Evolutionary conservation across 2,113 vertebrate species (phyloP).

Genomic region (Trachemys scripta): DNA sequence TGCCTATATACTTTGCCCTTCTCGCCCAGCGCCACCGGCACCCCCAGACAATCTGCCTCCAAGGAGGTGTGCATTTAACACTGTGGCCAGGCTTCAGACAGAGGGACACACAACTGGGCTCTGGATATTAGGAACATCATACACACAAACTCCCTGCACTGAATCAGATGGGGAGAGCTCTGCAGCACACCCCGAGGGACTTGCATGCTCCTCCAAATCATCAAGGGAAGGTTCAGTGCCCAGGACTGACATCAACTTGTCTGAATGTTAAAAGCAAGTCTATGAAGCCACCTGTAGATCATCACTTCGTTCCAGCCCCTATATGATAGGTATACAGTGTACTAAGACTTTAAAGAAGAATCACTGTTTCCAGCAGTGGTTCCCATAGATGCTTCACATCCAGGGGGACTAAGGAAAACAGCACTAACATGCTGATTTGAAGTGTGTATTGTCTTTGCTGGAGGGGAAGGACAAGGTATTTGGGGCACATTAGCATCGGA

Average conservation of each 20-base stretch:
- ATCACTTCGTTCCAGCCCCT: too few relatives aligned
- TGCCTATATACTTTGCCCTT: background rate
- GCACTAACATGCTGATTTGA: background rate
- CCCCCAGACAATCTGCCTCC: background rate
- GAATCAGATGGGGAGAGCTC: background rate
- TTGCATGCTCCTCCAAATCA: background rate
- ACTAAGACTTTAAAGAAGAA: background rate
- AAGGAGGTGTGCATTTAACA: accelerated
- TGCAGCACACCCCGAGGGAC: accelerated
- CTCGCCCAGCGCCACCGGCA: too few relatives aligned
- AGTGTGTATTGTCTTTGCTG: background rate
- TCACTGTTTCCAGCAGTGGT: too few relatives aligned
- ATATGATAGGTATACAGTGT: too few relatives aligned
- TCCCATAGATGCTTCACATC: too few relatives aligned
- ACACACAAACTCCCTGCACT: accelerated
- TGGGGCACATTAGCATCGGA: background rate
- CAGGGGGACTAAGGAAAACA: background rate
- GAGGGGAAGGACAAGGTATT: background rate
- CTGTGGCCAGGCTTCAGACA: background rate
- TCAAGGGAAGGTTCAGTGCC: background rate
- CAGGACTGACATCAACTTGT: background rate
- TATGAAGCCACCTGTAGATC: background rate
- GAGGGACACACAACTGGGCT: background rate
- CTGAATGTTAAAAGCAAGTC: background rate
- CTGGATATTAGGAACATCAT: background rate